Percentiles rank a stretch among this genome's conserved stretches.
phyloP scores from a whole-genome alignment of 2,888 invertebrate genomes.

The Argynnis bischoffii region DNA sequence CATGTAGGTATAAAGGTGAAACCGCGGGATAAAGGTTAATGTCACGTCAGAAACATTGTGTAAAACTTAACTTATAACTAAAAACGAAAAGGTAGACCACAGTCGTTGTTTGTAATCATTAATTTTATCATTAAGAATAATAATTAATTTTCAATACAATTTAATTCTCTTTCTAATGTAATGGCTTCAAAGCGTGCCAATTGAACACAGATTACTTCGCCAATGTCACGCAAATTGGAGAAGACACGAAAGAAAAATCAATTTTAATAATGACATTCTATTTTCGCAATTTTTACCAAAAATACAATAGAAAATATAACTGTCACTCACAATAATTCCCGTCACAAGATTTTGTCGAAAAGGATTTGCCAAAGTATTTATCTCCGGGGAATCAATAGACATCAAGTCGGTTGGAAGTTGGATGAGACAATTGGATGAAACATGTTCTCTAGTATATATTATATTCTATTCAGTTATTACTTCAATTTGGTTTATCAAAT shows the following conservation, averaged over 20 bases:
- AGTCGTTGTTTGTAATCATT: no score
- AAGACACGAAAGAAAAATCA: not conserved
- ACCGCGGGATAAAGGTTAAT: no score
- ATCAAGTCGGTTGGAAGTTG: conserved; percentile 7
- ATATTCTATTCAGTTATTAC: no score
- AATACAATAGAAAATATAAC: conserved; percentile 5
- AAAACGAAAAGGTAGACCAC: no score
- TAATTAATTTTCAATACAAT: not conserved
- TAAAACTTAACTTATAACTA: no score
- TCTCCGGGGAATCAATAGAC: conserved; percentile 20
- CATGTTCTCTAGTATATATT: not conserved
- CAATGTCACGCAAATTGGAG: no score
- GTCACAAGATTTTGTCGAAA: conserved; percentile 16
- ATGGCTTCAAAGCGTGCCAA: no score
- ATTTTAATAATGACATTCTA: not conserved
- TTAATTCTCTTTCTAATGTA: no score
- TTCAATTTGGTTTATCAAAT: no score
- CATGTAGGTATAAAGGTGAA: no score
- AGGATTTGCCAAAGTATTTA: conserved; percentile 22
- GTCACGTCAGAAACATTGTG: no score
- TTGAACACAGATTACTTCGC: no score
- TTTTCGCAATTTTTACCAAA: not conserved
- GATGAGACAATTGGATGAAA: conserved; percentile 17
- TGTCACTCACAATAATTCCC: conserved; percentile 22
- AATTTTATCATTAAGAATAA: not conserved